Conservation (phyloP, 1,140 invertebrate species). For the Ladona fulva region DNA sequence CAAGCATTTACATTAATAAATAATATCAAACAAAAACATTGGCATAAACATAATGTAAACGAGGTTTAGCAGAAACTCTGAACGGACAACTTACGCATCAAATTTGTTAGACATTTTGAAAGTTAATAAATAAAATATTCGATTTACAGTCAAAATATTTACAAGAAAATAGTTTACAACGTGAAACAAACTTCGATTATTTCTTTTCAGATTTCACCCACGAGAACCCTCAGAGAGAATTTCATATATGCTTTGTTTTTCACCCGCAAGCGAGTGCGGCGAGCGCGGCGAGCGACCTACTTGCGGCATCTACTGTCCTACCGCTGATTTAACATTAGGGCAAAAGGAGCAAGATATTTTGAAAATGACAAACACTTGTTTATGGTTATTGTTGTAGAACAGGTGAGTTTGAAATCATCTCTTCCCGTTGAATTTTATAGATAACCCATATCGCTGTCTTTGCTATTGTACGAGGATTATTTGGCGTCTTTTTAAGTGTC, state of each 20-base stretch:
- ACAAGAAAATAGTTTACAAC: neutral
- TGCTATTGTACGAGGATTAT: too few relatives aligned
- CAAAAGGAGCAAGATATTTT: too few relatives aligned
- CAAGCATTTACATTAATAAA: neutral
- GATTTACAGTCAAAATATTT: neutral
- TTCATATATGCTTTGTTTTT: neutral
- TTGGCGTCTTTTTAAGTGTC: too few relatives aligned
- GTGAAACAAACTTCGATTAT: neutral
- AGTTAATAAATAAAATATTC: neutral
- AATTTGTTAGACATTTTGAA: constrained; percentile 3
- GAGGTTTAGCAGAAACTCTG: neutral
- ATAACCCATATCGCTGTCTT: too few relatives aligned
- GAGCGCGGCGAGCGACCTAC: too few relatives aligned
- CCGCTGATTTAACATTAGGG: too few relatives aligned
- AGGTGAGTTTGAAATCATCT: too few relatives aligned
- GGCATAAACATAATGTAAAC: neutral
- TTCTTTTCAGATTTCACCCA: neutral
- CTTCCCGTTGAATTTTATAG: too few relatives aligned
- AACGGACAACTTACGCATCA: neutral
- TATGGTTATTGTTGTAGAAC: too few relatives aligned
- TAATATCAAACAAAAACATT: neutral
- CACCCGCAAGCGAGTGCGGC: neutral
- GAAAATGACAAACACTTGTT: too few relatives aligned
- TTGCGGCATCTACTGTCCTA: too few relatives aligned
- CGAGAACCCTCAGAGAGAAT: neutral